A percentile compares a stretch with the other conserved stretches of the same genome.
Evolutionary conservation across 2,888 invertebrate species (phyloP).

Genomic region (Lamproptera curius): DNA sequence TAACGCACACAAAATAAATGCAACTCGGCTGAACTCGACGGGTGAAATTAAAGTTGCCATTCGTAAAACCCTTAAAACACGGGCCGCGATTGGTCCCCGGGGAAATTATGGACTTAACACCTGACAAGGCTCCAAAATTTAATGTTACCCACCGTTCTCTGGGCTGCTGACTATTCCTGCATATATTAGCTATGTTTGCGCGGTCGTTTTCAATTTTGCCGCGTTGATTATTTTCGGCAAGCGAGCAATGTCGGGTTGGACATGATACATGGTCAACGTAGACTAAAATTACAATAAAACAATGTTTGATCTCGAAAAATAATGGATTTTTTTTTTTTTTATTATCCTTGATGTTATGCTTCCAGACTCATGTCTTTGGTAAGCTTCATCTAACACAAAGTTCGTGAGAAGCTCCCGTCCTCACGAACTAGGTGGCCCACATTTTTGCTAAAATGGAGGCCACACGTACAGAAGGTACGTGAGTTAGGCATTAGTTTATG

Average conservation of each 20-base stretch:
- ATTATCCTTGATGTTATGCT: no score
- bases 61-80: constrained; percentile 72
- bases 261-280: neutral
- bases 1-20: constrained; percentile 13
- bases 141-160: constrained; percentile 59
- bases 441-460: no score
- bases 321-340: neutral
- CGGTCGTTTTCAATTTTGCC: constrained; percentile 4
- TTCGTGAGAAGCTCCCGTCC: neutral
- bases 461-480: no score
- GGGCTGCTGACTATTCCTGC: neutral
- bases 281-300: neutral
- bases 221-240: neutral
- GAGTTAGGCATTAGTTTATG: no score
- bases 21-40: constrained; percentile 29
- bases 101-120: constrained; percentile 78
- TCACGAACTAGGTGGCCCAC: no score
- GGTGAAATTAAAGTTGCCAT: constrained; percentile 65
- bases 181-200: constrained; percentile 24
- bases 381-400: neutral
- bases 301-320: neutral
- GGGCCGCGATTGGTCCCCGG: constrained; percentile 66
- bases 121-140: constrained; percentile 76
- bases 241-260: neutral
- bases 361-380: no score